These are phyloP conservation scores for Reinhardtius hippoglossoides DNA, from an alignment of 2,113 vertebrate genomes.

Conservation along the genomic window DNA sequence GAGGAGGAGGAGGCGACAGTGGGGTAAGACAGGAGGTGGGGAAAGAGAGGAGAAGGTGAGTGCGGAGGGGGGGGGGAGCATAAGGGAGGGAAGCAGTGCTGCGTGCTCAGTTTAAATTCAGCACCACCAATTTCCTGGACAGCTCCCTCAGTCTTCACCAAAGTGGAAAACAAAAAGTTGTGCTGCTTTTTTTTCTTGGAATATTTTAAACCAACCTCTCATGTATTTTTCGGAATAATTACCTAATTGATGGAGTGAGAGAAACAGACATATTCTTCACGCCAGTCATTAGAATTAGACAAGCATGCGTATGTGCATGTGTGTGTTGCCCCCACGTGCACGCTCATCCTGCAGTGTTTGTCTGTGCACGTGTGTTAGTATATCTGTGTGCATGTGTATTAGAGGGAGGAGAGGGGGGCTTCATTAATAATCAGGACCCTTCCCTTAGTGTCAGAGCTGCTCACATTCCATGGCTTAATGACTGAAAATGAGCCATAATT, in stretches of 20 bases:
- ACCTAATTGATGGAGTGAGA: constrained; percentile 4
- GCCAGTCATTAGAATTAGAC: constrained; percentile 31
- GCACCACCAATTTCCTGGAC: constrained; percentile 72
- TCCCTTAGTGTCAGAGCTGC: constrained; percentile 74
- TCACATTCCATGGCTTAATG: constrained; percentile 81
- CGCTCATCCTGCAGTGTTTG: constrained; percentile 35
- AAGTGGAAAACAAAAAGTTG: constrained; percentile 31
- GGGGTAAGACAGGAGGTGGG: constrained; percentile 44
- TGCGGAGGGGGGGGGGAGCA: background rate
- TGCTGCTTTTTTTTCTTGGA: constrained; percentile 6
- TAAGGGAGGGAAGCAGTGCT: constrained; percentile 14
- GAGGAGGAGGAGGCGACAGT: constrained; percentile 36
- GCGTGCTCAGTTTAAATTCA: constrained; percentile 63
- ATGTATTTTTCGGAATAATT: constrained; percentile 25
- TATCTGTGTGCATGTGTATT: constrained; percentile 47
- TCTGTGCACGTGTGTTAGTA: constrained; percentile 35
- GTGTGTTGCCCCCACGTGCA: background rate
- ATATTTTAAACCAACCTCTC: constrained; percentile 20
- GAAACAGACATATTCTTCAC: constrained; percentile 8
- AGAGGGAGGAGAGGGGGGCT: constrained; percentile 52
- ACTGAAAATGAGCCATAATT: constrained; percentile 84
- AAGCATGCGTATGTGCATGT: constrained; percentile 17
- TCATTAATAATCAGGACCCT: constrained; percentile 81
- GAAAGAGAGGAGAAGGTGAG: constrained; percentile 20
- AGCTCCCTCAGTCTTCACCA: constrained; percentile 60